Percentiles rank a stretch among this genome's conserved stretches.
Evolutionary conservation across 2,888 invertebrate species (phyloP).

Genomic region (Ceramica pisi): DNA sequence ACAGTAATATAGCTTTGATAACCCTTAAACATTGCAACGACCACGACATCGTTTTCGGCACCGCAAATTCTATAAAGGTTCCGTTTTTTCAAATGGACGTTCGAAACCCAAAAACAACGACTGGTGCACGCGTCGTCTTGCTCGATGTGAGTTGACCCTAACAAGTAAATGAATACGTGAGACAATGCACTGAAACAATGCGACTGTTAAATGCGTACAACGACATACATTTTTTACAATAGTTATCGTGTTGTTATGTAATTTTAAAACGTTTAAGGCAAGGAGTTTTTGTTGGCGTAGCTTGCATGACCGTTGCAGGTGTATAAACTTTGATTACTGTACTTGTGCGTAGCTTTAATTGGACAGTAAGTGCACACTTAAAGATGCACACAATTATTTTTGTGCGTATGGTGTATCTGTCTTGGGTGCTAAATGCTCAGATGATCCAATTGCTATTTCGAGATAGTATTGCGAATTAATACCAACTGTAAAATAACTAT

Average conservation of each 20-base stretch:
- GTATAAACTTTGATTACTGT: constrained; percentile 33
- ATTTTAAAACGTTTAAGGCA: constrained; percentile 64
- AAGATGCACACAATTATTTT: background rate
- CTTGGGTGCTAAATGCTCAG: background rate
- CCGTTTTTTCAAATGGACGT: no score
- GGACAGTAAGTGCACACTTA: background rate
- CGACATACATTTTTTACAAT: constrained; percentile 74
- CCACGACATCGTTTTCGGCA: no score
- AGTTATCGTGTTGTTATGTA: constrained; percentile 69
- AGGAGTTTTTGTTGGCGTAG: constrained; percentile 44
- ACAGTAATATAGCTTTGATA: no score
- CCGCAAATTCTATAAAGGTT: no score
- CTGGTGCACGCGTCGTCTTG: background rate
- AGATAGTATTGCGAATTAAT: background rate
- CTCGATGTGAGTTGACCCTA: constrained; percentile 29
- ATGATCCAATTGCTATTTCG: background rate
- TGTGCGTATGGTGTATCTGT: background rate
- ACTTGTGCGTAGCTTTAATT: constrained; percentile 29
- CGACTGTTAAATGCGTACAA: constrained; percentile 69
- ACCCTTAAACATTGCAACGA: no score
- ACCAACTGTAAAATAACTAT: background rate
- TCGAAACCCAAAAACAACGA: background rate
- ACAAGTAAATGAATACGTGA: constrained; percentile 67
- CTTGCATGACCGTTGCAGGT: constrained; percentile 49
- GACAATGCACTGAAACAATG: constrained; percentile 74